Base-by-base conservation (phyloP, 2,888 invertebrate species). In the Euclidia mi region DNA sequence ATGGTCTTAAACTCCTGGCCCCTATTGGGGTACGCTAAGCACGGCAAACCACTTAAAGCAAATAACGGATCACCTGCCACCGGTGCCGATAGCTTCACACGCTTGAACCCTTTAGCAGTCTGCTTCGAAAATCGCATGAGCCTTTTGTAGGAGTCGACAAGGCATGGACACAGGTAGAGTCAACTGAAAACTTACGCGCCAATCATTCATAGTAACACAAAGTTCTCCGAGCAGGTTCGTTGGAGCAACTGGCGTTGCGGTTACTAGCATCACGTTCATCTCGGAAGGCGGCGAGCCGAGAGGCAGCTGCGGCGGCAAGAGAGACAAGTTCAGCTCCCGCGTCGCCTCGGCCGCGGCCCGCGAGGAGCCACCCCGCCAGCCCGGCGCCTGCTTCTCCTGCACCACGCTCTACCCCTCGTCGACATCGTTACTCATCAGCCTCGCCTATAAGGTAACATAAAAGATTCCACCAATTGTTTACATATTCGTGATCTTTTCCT, bases 381-480 rank as follows among this genome's bases (percentile, higher is more conserved):
- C 95, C 96, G 96, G 95, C 72, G 58, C 66, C 60, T 59, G 52
- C 52, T 64, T 40, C 70, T 56, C 52, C 79, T 66, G 64, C 96
- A 96, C 85, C 73, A 3, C 61, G 46, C 93, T 95, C 69, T 6
- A 9, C 77, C 12, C 53, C 64, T 48, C 43, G 62, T 68, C 15
- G 62, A 0, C 96, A 96, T 78, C 94, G 97, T 46, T 97, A 97
- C 71, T 96, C 97, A 72, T 97, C 97, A 40, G 96, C 97, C 6
- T 98, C 98, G 20, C 97, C 98, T 2, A 97, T 98, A 71, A 94
- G 97, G 92, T 95, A 17, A 1, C 20, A n/a, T 32, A 17, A n/a
- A n/a, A 11, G 9, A 0, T 7, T n/a, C 12, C 20, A 10, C 2
- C n/a, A 34, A 32, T n/a, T n/a, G n/a, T n/a, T n/a, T n/a, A n/a